These are phyloP conservation scores for Crotalus viridis DNA, from an alignment of 2,113 vertebrate genomes.

Conservation along the genomic window DNA sequence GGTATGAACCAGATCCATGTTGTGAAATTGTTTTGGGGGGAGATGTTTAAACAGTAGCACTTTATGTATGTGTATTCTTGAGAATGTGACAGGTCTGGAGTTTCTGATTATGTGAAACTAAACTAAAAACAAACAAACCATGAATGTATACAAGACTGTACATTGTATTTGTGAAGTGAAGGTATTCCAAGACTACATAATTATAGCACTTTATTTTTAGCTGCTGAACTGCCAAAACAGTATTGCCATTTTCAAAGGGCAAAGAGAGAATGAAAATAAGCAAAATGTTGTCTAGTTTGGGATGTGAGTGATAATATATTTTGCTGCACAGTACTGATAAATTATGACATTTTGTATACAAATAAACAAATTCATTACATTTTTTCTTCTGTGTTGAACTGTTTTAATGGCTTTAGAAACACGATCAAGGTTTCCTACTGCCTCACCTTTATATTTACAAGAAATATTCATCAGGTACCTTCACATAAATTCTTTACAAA, in stretches of 20 bases:
- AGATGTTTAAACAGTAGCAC: slow-evolving; percentile 81
- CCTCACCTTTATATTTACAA: slow-evolving; percentile 34
- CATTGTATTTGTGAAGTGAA: slow-evolving; percentile 79
- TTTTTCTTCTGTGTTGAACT: slow-evolving; percentile 39
- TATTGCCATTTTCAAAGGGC: slow-evolving; percentile 80
- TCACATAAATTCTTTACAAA: slow-evolving; percentile 23
- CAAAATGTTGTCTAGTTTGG: slow-evolving; percentile 46
- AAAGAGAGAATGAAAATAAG: slow-evolving; percentile 43
- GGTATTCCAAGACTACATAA: slow-evolving; percentile 75
- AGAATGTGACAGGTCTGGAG: slow-evolving; percentile 59
- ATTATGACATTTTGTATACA: slow-evolving; percentile 76
- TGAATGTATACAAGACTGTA: slow-evolving; percentile 69
- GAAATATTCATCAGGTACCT: slow-evolving; percentile 19
- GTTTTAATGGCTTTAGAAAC: slow-evolving; percentile 14
- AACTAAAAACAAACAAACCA: slow-evolving; percentile 42
- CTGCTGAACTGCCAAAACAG: slow-evolving; percentile 92
- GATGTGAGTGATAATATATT: slow-evolving; percentile 66
- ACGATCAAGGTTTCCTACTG: slow-evolving; percentile 13
- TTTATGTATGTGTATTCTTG: slow-evolving; percentile 81
- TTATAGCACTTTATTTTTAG: slow-evolving; percentile 88
- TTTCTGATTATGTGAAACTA: slow-evolving; percentile 67
- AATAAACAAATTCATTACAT: slow-evolving; percentile 70
- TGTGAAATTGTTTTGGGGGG: slow-evolving; percentile 64
- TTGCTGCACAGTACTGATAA: slow-evolving; percentile 71
- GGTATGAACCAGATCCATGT: slow-evolving; percentile 63